phyloP scores from a whole-genome alignment of 2,797 vertebrate species.

The Gymnoscopelus microlampas region DNA sequence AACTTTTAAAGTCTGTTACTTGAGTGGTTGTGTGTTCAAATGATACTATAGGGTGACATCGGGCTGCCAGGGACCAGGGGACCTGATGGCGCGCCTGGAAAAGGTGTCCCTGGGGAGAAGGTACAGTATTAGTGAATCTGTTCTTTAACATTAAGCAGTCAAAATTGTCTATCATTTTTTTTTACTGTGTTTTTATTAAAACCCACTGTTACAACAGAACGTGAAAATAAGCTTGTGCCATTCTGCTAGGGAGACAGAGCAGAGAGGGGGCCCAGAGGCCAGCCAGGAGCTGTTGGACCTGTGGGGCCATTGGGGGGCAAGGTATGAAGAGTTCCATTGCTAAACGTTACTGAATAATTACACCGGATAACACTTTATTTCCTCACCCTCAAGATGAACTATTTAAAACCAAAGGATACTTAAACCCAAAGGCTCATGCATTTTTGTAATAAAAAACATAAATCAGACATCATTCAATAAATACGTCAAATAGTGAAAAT shows the following conservation, averaged over 20 bases:
- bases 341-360: neutral
- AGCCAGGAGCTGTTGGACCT: constrained; percentile 74
- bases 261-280: constrained; percentile 82
- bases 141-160: neutral
- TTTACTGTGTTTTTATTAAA: neutral
- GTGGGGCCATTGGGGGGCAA: constrained; percentile 82
- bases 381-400: too few relatives aligned
- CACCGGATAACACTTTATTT: too few relatives aligned
- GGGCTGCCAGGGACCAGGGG: constrained; percentile 83
- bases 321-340: constrained; percentile 65
- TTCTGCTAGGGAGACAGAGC: constrained; percentile 84
- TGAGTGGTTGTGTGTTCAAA: constrained; percentile 22
- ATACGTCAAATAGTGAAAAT: too few relatives aligned
- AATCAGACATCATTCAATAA: too few relatives aligned
- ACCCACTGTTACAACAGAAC: neutral
- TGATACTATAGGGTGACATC: constrained; percentile 79
- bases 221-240: constrained; percentile 2
- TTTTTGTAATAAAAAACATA: too few relatives aligned
- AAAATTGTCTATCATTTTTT: neutral
- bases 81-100: constrained; percentile 81
- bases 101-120: constrained; percentile 83
- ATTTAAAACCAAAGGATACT: too few relatives aligned
- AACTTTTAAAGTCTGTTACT: neutral
- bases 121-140: constrained; percentile 63
- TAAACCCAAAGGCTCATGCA: too few relatives aligned